phyloP scores from a whole-genome alignment of 2,113 vertebrate species.

The Turnix velox region DNA sequence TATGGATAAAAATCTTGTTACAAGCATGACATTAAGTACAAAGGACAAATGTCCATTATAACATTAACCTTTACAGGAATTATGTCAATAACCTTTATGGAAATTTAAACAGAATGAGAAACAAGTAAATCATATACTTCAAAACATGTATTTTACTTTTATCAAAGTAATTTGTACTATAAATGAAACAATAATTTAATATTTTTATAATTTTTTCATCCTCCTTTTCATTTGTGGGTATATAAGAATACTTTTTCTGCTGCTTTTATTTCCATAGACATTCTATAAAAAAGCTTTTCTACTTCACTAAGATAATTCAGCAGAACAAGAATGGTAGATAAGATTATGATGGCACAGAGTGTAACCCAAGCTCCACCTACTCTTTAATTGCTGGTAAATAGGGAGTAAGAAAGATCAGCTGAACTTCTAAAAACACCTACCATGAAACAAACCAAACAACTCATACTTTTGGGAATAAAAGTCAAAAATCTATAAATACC shows the following conservation, averaged over 20 bases:
- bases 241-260: background rate
- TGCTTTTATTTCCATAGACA: background rate
- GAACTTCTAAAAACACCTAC: background rate
- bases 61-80: background rate
- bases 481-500: background rate
- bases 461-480: background rate
- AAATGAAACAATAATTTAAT: background rate
- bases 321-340: background rate
- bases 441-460: background rate
- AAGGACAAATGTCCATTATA: background rate
- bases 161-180: background rate
- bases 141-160: background rate
- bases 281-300: background rate
- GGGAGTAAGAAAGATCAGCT: background rate
- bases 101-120: background rate
- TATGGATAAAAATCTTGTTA: background rate
- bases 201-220: background rate
- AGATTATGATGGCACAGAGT: background rate
- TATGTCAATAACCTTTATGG: background rate
- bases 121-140: background rate
- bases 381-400: background rate
- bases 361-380: background rate
- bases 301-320: background rate
- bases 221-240: background rate
- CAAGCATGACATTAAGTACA: background rate